phyloP scores from a whole-genome alignment of 2,113 vertebrate species.

The Acrocephalus arundinaceus region DNA sequence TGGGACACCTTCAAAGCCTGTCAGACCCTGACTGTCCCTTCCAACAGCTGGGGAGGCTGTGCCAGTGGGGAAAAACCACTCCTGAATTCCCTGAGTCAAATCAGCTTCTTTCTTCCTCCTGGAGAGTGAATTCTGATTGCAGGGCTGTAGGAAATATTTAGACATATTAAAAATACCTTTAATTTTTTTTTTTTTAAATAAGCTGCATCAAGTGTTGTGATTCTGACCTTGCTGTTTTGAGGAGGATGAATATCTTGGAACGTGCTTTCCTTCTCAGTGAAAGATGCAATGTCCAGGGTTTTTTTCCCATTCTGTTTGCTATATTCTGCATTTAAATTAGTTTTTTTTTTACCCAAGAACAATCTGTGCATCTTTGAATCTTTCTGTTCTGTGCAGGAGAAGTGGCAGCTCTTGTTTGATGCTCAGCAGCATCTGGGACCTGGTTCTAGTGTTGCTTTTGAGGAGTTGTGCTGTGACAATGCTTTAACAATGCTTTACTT shows the following conservation, averaged over 20 bases:
- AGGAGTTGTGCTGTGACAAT: neutral
- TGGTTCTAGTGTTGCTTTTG: neutral
- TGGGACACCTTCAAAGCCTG: neutral
- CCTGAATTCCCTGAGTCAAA: neutral
- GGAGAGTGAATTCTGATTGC: neutral
- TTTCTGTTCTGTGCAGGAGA: neutral
- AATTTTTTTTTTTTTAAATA: too few species aligned
- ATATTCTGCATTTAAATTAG: neutral
- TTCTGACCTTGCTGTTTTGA: neutral
- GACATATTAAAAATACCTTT: neutral
- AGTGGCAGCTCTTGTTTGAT: neutral
- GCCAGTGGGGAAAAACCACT: neutral
- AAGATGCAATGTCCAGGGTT: neutral
- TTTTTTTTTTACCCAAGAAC: neutral
- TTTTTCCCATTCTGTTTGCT: neutral
- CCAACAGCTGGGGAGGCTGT: neutral
- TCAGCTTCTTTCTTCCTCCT: neutral
- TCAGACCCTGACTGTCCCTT: neutral
- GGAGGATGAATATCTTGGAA: neutral
- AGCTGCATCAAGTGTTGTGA: fast-evolving
- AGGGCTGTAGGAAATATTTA: neutral
- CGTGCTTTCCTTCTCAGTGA: neutral
- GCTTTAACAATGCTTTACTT: neutral
- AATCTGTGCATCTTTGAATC: neutral
- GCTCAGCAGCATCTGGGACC: neutral